Percentiles rank a stretch among this genome's conserved stretches.
Conservation (phyloP, 2,113 vertebrate species). For the Diphyllodes magnificus region DNA sequence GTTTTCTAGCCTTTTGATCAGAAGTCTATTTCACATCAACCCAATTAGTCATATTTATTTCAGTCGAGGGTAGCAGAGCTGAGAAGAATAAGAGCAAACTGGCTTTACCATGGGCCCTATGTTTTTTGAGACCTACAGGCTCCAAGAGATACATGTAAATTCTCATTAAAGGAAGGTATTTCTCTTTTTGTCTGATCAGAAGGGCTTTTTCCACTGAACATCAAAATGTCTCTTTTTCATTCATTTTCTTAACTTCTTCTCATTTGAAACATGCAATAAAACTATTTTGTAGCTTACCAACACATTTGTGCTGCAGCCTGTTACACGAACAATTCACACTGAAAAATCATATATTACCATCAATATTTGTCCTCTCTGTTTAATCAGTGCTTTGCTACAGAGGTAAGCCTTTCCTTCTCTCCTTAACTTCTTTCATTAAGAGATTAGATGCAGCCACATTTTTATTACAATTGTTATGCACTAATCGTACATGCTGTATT, state of each 20-base stretch:
- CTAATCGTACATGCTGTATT: neutral
- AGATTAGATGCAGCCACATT: neutral
- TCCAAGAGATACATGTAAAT: neutral
- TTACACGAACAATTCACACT: neutral
- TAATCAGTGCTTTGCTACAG: neutral
- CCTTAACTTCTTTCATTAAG: neutral
- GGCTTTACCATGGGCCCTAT: neutral
- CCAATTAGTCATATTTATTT: neutral
- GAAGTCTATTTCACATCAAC: neutral
- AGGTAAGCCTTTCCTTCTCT: neutral
- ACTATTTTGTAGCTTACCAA: neutral
- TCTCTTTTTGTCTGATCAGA: neutral
- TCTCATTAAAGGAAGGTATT: neutral
- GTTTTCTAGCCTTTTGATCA: constrained; percentile 6
- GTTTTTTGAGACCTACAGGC: neutral
- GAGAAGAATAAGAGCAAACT: neutral
- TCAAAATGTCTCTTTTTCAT: neutral
- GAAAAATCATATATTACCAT: neutral
- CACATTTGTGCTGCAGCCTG: neutral
- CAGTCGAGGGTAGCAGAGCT: neutral
- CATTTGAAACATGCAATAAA: neutral
- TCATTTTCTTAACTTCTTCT: neutral
- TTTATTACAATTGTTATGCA: neutral
- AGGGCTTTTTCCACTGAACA: neutral
- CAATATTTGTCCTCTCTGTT: neutral